Base-by-base conservation (phyloP, 2,113 vertebrate genomes). In the Apaloderma vittatum region DNA sequence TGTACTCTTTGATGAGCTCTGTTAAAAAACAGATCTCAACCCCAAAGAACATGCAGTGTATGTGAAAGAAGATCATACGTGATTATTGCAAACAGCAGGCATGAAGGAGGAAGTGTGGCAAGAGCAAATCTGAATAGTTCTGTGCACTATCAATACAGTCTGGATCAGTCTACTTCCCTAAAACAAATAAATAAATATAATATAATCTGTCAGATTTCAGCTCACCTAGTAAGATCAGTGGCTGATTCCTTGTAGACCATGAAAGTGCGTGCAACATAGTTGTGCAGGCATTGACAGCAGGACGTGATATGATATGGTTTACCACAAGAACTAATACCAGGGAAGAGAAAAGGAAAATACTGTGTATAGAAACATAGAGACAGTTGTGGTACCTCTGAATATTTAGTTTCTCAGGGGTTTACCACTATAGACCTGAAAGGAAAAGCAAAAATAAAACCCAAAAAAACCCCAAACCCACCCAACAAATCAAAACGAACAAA, bases 371-470 rank as follows among this genome's bases (percentile, higher is more conserved):
- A 83, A 9, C 3, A 27, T 3, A 55, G 7, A 46, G 32, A 79
- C 20, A 24, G 23, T 46, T 80, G 20, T 73, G 62, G 16, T 86
- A 49, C 30, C 24, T 22, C 18, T 58, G 14, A 83, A 59, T 34
- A 51, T 17, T 30, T 43, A 49, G 21, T 72, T 55, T 49, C 11
- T 62, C 19, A 57, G 43, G 21, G 24, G 11, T 67, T 76, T 68
- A 40, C 58, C n/a, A 46, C 30, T 37, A 40, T 6, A 34, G n/a
- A 88, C n/a, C 29, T 77, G 24, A 62, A 83, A 4, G 12, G 6
- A 94, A 88, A 80, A 85, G 45, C 15, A 81, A 96, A 89, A 93
- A 63, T 40, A 59, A 37, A n/a, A n/a, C n/a, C n/a, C n/a, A 40
- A 40, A 40, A 40, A 40, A 40, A n/a, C n/a, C n/a, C n/a, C n/a